phyloP scores from a whole-genome alignment of 1,140 invertebrate genomes.

The Manduca sexta region DNA sequence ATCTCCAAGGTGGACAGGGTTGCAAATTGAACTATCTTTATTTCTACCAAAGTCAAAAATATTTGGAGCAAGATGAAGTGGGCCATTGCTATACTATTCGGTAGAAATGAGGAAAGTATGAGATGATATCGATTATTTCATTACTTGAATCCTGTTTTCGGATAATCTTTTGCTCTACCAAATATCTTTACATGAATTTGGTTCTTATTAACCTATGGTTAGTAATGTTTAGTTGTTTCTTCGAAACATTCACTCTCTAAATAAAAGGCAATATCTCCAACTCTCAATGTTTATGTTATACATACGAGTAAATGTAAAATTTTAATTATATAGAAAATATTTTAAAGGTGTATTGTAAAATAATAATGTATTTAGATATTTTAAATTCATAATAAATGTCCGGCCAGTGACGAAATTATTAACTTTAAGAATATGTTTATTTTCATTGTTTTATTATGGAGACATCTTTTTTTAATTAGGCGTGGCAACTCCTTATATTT shows the following conservation, averaged over 20 bases:
- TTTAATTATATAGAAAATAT: no score
- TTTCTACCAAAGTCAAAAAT: neutral
- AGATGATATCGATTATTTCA: no score
- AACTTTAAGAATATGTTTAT: conserved; percentile 1
- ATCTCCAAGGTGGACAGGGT: conserved; percentile 48
- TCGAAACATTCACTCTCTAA: no score
- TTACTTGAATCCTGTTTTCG: no score
- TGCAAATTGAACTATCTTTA: conserved; percentile 3
- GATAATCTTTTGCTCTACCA: no score
- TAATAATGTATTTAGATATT: conserved; percentile 6
- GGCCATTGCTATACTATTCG: neutral
- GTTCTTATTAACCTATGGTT: no score
- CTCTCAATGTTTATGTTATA: no score
- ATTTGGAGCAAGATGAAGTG: no score
- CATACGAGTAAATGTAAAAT: no score
- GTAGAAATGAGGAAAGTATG: conserved; percentile 3
- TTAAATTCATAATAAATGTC: neutral
- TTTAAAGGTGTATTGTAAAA: neutral
- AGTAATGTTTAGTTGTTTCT: no score
- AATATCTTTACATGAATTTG: no score
- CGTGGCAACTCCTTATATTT: neutral
- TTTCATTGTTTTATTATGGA: neutral
- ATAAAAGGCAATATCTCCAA: no score
- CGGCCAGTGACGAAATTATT: conserved; percentile 2
- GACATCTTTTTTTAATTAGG: neutral